Evolutionary conservation across 2,888 invertebrate genomes (phyloP), one percentile per base, ranked within the genome.

Genomic region (Adineta ricciae): DNA sequence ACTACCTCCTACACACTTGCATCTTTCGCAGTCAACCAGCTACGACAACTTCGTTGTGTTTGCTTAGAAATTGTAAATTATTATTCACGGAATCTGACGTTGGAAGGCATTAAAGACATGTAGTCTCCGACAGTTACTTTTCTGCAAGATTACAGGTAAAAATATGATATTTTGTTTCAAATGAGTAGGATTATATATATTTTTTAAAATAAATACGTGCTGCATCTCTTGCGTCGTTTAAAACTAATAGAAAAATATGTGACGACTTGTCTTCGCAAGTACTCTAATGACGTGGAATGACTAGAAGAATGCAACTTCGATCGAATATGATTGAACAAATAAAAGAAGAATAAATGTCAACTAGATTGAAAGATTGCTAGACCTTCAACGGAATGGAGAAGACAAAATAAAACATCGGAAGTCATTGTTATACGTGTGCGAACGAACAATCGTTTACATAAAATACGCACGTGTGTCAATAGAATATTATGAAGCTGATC

Each of bases 381-480:
- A 19, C 64, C 64, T 64, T 64, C 64, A 64, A 64, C 11, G 64
- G 64, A 64, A 64, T 64, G 64, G 11, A 14, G 64, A 64, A 64
- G 64, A 19, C 64, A 64, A 32, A 64, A 64, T 64, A 64, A 64
- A 32, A 64, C 16, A 64, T 27, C 64, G 64, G 64, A 64, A 32
- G 64, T 64, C 32, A 0, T 64, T 32, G 16, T 32, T 64, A 19
- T 64, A 19, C 32, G 32, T 27, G 64, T 19, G 7, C 32, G 19
- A 64, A 32, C 64, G 64, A 64, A 64, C 14, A 64, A 27, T 5
- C 0, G 64, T 64, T 64, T 64, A 64, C 64, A 64, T 64, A 19
- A 64, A 64, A 64, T 64, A 64, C 32, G 64, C 64, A 64, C 64
- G 64, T 64, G 64, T 27, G 64, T 64, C 64, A 64, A 64, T 19